A percentile compares a stretch with the other conserved stretches of the same genome.
Evolutionary conservation across 1,140 invertebrate species (phyloP).

Genomic region (Hyposmocoma kahamanoa): DNA sequence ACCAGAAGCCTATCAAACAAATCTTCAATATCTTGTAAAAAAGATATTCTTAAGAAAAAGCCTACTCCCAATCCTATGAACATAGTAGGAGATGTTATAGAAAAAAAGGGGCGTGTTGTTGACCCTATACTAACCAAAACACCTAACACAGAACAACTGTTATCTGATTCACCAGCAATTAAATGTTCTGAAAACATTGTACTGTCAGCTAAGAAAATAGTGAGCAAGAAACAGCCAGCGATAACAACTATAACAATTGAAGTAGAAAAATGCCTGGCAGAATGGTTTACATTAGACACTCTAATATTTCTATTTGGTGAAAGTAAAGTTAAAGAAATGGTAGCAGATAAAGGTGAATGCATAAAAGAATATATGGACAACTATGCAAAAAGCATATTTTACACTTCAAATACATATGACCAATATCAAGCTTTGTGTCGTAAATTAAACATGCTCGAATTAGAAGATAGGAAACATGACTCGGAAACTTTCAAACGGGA

Average conservation of each 20-base stretch:
- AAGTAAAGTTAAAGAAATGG: constrained; percentile 72
- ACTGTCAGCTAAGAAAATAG: not conserved
- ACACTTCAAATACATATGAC: constrained; percentile 61
- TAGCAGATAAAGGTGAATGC: constrained; percentile 71
- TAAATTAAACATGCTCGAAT: constrained; percentile 73
- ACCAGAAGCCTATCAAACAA: too few relatives aligned
- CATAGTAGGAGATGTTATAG: constrained; percentile 60
- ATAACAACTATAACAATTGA: constrained; percentile 48
- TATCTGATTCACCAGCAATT: not conserved
- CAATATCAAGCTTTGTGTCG: constrained; percentile 74
- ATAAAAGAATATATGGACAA: constrained; percentile 73
- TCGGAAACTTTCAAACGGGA: constrained; percentile 42
- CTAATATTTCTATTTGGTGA: constrained; percentile 75
- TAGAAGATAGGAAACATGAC: constrained; percentile 72
- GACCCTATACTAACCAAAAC: constrained; percentile 44
- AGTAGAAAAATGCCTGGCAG: constrained; percentile 72
- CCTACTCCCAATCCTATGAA: constrained; percentile 37
- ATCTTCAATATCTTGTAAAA: too few relatives aligned
- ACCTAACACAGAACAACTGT: constrained; percentile 4
- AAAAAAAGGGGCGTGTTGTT: constrained; percentile 50
- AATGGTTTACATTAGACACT: constrained; percentile 77
- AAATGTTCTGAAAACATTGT: not conserved
- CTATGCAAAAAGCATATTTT: constrained; percentile 53
- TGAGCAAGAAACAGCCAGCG: constrained; percentile 40
- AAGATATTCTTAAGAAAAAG: too few relatives aligned